Percentiles rank a stretch among this genome's conserved stretches.
Evolutionary conservation across 2,113 vertebrate genomes (phyloP).

Genomic region (Daboia siamensis): DNA sequence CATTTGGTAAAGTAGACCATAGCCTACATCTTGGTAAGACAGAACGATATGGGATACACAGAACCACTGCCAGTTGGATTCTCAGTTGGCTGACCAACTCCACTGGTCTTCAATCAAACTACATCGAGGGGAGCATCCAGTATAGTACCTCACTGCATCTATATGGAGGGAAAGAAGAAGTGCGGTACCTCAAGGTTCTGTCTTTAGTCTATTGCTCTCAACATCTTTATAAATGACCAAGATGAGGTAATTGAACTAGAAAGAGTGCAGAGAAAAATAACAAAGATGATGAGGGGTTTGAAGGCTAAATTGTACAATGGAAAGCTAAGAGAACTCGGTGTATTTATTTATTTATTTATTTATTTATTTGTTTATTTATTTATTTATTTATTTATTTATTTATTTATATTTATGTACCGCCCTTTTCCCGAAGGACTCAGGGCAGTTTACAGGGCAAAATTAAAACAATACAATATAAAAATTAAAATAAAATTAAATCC

Average conservation of each 20-base stretch:
- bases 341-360: too few species aligned
- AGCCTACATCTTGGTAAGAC: not conserved
- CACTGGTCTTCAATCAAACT: not conserved
- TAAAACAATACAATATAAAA: too few species aligned
- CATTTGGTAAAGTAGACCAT: not conserved
- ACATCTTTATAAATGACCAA: not conserved
- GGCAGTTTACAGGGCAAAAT: too few species aligned
- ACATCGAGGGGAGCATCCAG: not conserved
- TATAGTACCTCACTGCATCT: not conserved
- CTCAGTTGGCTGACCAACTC: not conserved
- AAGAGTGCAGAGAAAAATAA: not conserved
- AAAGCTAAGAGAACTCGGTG: not conserved
- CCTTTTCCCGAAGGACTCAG: too few species aligned
- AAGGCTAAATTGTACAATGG: not conserved
- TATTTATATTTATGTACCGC: too few species aligned
- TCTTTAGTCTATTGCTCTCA: not conserved
- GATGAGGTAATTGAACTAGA: not conserved
- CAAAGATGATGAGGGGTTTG: not conserved
- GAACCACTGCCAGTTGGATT: not conserved
- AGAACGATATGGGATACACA: not conserved
- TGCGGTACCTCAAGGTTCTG: not conserved
- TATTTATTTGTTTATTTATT: too few species aligned
- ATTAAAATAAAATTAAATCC: too few species aligned
- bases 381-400: too few species aligned
- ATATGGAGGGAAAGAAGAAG: not conserved